Evolutionary conservation across 1,140 invertebrate species (phyloP).

Genomic region (Pogonus chalceus): DNA sequence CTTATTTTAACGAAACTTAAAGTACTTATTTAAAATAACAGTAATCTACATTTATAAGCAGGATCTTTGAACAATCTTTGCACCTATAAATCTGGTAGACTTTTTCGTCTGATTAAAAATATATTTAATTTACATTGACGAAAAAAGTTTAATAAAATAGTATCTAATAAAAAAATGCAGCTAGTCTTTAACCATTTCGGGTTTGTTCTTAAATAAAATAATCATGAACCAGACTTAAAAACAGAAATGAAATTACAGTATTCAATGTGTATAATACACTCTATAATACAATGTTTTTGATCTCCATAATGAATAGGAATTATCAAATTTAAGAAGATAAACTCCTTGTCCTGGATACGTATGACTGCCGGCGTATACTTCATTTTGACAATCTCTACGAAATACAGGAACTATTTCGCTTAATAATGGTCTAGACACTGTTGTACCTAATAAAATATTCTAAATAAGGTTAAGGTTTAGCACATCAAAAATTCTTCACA

Average conservation of each 20-base stretch:
- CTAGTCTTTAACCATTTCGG: no score
- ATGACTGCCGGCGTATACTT: slow-evolving; percentile 96
- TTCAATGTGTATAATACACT: slow-evolving; percentile 85
- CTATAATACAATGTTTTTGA: slow-evolving; percentile 98
- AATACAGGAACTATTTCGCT: slow-evolving; percentile 79
- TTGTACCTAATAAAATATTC: no score
- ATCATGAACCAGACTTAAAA: neutral
- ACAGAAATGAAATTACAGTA: neutral
- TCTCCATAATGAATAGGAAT: slow-evolving; percentile 97
- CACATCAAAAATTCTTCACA: no score
- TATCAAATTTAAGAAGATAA: slow-evolving; percentile 98
- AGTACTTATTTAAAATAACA: neutral
- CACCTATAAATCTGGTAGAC: no score
- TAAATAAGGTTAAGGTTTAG: no score
- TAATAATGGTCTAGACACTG: slow-evolving; percentile 25
- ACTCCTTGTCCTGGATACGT: slow-evolving; percentile 93
- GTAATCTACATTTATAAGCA: neutral
- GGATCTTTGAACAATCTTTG: neutral
- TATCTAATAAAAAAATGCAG: no score
- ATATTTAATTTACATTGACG: neutral
- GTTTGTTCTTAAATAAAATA: neutral
- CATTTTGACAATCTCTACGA: slow-evolving; percentile 89
- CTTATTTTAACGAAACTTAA: neutral
- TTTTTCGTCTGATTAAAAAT: no score
- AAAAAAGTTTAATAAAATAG: neutral